Evolutionary conservation across 2,113 vertebrate species (phyloP), one percentile per base, ranked within the genome.

Genomic region (Dicrurus megarhynchus): DNA sequence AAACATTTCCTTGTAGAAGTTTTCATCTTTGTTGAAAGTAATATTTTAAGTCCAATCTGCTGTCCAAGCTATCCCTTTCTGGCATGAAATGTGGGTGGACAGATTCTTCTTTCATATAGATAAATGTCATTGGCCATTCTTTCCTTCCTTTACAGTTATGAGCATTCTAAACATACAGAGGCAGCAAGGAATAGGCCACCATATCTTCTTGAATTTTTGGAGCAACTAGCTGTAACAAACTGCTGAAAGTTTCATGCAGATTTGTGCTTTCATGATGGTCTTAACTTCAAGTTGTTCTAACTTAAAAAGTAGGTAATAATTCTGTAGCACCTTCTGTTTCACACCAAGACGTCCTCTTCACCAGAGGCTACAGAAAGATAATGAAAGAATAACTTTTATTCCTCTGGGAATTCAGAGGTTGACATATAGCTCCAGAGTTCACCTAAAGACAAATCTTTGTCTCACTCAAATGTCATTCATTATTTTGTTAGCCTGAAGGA

Each of bases 391-490:
- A 82, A 76, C 49, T 90, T 84, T 56, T 69, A 42, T 79, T 79
- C 32, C 49, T 79, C 37, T n/a, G 65, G 37, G 67, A 95, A 85
- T 96, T 93, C 67, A 87, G 61, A 87, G 32, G 65, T 79, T 91
- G 78, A 90, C 67, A 57, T 76, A 73, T 39, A 85, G 70, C 82
- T 94, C 61, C 74, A 87, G 85, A 91, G 53, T 91, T 94, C 90
- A 90, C 44, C 65, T 73, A 37, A 94, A 91, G 70, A 94, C 37
- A 92, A 85, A 95, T 93, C 26, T 92, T 91, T 83, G 59, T 65
- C 85, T 93, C 83, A 68, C 69, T 90, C 57, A 79, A 91, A 93
- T 85, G 53, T 85, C 82, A 90, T 87, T 97, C 83, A 83, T 90
- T 95, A 74, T 74, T 91, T 89, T 87, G 57, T 87, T 87, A 92